A percentile compares a stretch with the other conserved stretches of the same genome.
Evolutionary conservation across 2,113 vertebrate genomes (phyloP).

Genomic region (Herpetotheres cachinnans): DNA sequence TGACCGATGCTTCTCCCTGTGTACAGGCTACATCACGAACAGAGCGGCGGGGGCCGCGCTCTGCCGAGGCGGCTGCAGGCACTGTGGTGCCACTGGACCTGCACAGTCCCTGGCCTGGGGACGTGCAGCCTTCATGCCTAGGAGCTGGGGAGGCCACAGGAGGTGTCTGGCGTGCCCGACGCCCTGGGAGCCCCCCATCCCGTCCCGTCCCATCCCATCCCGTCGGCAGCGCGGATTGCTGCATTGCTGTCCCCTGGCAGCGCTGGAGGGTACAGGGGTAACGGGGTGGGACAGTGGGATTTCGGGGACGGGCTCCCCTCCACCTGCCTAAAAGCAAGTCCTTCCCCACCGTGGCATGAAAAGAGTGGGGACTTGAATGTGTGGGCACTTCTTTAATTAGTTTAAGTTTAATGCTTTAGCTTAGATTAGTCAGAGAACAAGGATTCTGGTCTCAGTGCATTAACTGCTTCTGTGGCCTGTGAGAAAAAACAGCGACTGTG

Average conservation of each 20-base stretch:
- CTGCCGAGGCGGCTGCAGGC: background rate
- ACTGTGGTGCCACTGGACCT: background rate
- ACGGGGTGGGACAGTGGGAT: background rate
- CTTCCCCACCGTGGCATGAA: background rate
- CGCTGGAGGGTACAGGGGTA: rapidly evolving
- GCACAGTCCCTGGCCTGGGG: background rate
- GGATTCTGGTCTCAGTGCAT: background rate
- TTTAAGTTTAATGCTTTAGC: background rate
- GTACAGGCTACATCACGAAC: background rate
- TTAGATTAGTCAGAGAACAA: background rate
- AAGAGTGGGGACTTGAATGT: background rate
- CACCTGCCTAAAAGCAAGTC: background rate
- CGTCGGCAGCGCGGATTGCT: rapidly evolving
- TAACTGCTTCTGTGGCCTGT: background rate
- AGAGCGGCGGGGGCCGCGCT: background rate
- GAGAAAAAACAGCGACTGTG: background rate
- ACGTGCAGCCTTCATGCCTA: background rate
- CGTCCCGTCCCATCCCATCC: background rate
- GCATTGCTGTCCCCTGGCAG: background rate
- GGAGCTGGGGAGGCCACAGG: background rate
- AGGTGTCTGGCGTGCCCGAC: rapidly evolving
- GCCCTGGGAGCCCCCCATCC: background rate
- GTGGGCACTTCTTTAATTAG: background rate
- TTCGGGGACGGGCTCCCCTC: rapidly evolving
- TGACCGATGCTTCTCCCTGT: background rate